These are phyloP conservation scores for Homarus gammarus DNA, from an alignment of 2,888 invertebrate species.

Conservation along the genomic window DNA sequence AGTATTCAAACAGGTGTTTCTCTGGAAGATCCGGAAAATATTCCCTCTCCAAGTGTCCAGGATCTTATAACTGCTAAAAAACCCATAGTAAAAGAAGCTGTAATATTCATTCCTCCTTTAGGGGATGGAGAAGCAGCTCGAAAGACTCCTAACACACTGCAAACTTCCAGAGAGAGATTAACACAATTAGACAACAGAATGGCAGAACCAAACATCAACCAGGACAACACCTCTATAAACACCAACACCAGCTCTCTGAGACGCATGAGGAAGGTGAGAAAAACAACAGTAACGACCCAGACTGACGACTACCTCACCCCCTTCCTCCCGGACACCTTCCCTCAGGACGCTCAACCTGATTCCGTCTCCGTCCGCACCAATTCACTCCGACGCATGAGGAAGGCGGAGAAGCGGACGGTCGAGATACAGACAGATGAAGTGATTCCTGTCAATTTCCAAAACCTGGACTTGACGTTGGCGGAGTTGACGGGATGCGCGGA, in stretches of 20 bases:
- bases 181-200: background rate
- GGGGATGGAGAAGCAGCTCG: background rate
- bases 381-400: constrained; percentile 51
- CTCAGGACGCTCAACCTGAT: constrained; percentile 19
- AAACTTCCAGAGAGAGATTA: background rate
- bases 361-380: constrained; percentile 53
- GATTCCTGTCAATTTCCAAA: constrained; percentile 20
- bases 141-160: background rate
- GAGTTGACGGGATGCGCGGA: background rate
- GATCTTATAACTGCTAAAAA: background rate
- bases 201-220: background rate
- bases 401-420: constrained; percentile 39
- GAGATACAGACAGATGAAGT: constrained; percentile 48
- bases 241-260: constrained; percentile 53
- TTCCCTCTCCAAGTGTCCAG: background rate
- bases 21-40: constrained; percentile 10
- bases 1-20: constrained; percentile 41
- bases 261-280: constrained; percentile 57
- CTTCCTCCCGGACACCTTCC: background rate
- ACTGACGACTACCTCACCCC: constrained; percentile 28
- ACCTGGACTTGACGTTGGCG: constrained; percentile 15
- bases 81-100: background rate
- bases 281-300: constrained; percentile 49
- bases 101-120: background rate
- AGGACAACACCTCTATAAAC: constrained; percentile 19